Conservation (phyloP, 2,113 vertebrate species). For the Isichthys henryi region DNA sequence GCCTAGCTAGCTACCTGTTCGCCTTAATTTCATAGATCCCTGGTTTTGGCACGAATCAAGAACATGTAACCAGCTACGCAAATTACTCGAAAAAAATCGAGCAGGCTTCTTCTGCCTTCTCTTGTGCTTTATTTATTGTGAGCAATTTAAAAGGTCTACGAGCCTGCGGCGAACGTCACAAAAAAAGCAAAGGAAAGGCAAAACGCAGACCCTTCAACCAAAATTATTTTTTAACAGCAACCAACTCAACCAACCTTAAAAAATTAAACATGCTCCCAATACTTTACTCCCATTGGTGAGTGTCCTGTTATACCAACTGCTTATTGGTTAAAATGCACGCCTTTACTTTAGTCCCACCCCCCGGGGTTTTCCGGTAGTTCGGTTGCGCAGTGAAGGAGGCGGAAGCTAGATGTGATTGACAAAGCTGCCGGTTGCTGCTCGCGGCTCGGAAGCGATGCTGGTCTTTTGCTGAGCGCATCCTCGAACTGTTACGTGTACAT, state of each 20-base stretch:
- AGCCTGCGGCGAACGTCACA: neutral
- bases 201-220: slow-evolving; percentile 12
- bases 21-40: neutral
- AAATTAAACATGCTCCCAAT: neutral
- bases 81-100: neutral
- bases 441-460: neutral
- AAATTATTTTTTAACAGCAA: slow-evolving; percentile 22
- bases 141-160: neutral
- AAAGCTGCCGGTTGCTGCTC: neutral
- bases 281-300: slow-evolving; percentile 5
- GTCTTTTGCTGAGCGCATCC: neutral
- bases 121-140: neutral
- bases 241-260: slow-evolving; percentile 9
- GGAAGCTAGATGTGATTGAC: slow-evolving; percentile 21
- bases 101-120: neutral
- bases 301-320: neutral
- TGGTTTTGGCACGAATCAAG: neutral
- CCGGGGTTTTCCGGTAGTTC: slow-evolving; percentile 59
- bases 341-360: slow-evolving; percentile 25
- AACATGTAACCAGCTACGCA: slow-evolving; percentile 11
- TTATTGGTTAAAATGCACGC: slow-evolving; percentile 5
- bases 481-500: neutral
- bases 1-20: slow-evolving; percentile 2
- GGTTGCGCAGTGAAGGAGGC: slow-evolving; percentile 42
- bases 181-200: neutral